phyloP scores from a whole-genome alignment of 2,888 invertebrate genomes.

The Thereva nobilitata region DNA sequence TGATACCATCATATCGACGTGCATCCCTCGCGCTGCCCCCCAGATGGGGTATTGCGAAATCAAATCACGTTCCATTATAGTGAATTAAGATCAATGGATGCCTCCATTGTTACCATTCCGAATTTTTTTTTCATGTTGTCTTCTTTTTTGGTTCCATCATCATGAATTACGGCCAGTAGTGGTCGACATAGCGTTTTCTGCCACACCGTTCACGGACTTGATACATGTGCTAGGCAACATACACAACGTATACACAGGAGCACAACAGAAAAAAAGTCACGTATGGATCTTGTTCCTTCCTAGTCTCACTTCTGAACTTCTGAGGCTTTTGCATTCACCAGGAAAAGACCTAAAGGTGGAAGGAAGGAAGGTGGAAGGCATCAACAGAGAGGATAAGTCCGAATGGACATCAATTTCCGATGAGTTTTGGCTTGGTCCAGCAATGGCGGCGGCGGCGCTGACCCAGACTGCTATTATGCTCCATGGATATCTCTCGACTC shows the following conservation, averaged over 20 bases:
- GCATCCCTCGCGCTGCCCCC: no score
- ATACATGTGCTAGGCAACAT: not conserved
- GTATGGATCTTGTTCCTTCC: constrained; percentile 9
- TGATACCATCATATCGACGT: no score
- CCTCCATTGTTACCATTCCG: constrained; percentile 12
- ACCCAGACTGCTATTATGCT: not conserved
- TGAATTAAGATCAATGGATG: constrained; percentile 43
- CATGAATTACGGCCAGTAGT: constrained; percentile 28
- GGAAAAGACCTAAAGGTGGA: not conserved
- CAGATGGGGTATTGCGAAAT: constrained; percentile 28
- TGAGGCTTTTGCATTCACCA: constrained; percentile 9
- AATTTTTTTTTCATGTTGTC: constrained; percentile 10
- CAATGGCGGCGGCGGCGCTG: not conserved
- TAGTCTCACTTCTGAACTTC: not conserved
- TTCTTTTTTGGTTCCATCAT: constrained; percentile 2
- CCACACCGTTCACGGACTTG: not conserved
- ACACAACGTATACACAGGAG: not conserved
- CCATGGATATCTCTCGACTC: not conserved
- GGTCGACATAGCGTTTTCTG: constrained; percentile 18
- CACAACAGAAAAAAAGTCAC: constrained; percentile 14
- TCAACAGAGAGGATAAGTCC: not conserved
- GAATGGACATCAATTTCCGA: constrained; percentile 28
- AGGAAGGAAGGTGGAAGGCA: constrained; percentile 4
- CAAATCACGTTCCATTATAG: constrained; percentile 42
- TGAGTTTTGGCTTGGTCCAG: not conserved